Evolutionary conservation across 2,797 vertebrate genomes (phyloP).

Genomic region (Tachyglossus aculeatus): DNA sequence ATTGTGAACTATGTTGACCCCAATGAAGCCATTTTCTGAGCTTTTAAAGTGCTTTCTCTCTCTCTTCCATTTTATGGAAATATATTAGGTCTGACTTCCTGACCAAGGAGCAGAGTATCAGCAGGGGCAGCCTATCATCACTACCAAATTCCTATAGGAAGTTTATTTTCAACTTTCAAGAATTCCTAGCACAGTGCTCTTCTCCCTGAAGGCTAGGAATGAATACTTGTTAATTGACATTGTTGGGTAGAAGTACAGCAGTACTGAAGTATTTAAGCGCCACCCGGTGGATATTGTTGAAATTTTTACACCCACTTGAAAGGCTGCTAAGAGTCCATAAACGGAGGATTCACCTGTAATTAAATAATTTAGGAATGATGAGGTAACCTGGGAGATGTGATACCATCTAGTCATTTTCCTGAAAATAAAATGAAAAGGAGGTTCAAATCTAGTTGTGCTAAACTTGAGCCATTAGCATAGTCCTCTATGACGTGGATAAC

Average conservation of each 20-base stretch:
- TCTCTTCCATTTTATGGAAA: background rate
- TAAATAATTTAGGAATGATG: conserved; percentile 15
- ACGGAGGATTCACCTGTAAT: conserved; percentile 15
- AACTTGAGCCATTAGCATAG: no score
- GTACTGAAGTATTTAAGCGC: conserved; percentile 33
- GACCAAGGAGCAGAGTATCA: background rate
- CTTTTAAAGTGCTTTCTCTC: background rate
- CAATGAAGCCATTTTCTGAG: background rate
- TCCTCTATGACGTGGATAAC: conserved; percentile 12
- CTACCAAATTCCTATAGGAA: background rate
- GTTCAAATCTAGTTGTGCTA: no score
- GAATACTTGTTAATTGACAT: background rate
- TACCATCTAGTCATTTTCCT: conserved; percentile 2
- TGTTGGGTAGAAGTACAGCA: background rate
- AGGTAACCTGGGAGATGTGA: background rate
- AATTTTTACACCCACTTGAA: background rate
- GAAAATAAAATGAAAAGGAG: conserved; percentile 23
- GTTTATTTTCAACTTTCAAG: background rate
- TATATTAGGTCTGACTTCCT: background rate
- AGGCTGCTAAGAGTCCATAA: background rate
- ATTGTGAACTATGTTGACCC: background rate
- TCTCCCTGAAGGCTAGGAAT: background rate
- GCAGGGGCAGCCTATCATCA: background rate
- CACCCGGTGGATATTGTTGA: conserved; percentile 35
- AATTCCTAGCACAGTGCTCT: background rate